Evolutionary conservation across 2,888 invertebrate genomes (phyloP).

Genomic region (Oegoconia quadripuncta): DNA sequence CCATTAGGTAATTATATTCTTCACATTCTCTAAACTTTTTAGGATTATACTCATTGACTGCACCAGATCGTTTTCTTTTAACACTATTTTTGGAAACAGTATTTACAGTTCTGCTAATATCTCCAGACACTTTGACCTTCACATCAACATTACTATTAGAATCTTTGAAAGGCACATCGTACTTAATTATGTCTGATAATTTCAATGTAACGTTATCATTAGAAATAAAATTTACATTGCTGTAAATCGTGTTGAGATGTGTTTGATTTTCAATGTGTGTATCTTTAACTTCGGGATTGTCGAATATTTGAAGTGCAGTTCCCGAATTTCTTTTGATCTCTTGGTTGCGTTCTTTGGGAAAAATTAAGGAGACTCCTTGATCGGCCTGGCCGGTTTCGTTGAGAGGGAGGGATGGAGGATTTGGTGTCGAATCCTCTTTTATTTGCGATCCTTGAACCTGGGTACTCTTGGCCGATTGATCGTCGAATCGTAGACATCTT

Average conservation of each 20-base stretch:
- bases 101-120: too few relatives aligned
- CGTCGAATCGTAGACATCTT: conserved; percentile 30
- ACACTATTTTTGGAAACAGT: too few relatives aligned
- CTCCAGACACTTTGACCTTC: too few relatives aligned
- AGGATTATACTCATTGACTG: too few relatives aligned
- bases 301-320: conserved; percentile 8
- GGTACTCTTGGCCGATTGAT: conserved; percentile 33
- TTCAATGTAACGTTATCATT: not conserved
- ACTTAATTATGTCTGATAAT: not conserved
- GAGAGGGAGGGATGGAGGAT: too few relatives aligned
- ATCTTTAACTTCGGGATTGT: conserved; percentile 11
- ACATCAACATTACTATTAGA: too few relatives aligned
- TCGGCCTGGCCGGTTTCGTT: conserved; percentile 4
- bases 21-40: too few relatives aligned
- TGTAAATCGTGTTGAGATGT: not conserved
- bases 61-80: too few relatives aligned
- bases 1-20: too few relatives aligned
- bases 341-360: conserved; percentile 34
- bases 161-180: not conserved
- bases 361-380: conserved; percentile 34
- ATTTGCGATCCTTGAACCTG: conserved; percentile 32
- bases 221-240: not conserved
- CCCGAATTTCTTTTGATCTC: conserved; percentile 5
- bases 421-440: conserved; percentile 16
- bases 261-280: not conserved